These are phyloP conservation scores for Pluvialis apricaria DNA, from an alignment of 2,113 vertebrate species.

Conservation along the genomic window DNA sequence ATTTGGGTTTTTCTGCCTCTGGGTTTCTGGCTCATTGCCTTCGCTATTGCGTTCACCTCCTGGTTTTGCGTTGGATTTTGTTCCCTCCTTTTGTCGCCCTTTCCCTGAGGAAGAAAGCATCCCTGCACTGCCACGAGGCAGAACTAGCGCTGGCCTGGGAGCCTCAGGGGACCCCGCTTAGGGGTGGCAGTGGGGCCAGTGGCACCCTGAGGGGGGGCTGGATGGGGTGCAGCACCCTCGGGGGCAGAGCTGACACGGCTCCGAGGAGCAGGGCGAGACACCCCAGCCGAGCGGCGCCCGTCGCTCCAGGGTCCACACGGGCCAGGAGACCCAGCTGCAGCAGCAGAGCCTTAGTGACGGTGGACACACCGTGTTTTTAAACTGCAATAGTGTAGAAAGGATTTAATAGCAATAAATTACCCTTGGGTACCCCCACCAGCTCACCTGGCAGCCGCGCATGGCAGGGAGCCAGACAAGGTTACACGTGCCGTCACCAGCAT, in stretches of 20 bases:
- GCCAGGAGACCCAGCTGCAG: neutral
- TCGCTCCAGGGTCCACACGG: accelerated
- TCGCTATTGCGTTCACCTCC: accelerated
- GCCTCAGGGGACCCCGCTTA: accelerated
- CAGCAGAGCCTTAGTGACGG: neutral
- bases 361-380: neutral
- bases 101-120: neutral
- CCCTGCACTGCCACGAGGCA: neutral
- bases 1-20: neutral
- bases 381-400: neutral
- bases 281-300: accelerated
- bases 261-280: neutral
- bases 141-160: neutral
- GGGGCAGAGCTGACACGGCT: neutral
- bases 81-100: neutral
- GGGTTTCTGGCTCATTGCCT: neutral
- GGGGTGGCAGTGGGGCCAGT: neutral
- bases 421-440: neutral
- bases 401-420: neutral
- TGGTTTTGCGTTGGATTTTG: neutral
- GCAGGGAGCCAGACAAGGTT: accelerated
- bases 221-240: neutral
- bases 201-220: no score
- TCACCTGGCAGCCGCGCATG: accelerated
- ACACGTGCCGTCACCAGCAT: neutral